These are phyloP conservation scores for Leptothorax acervorum DNA, from an alignment of 2,888 invertebrate species.

Conservation along the genomic window DNA sequence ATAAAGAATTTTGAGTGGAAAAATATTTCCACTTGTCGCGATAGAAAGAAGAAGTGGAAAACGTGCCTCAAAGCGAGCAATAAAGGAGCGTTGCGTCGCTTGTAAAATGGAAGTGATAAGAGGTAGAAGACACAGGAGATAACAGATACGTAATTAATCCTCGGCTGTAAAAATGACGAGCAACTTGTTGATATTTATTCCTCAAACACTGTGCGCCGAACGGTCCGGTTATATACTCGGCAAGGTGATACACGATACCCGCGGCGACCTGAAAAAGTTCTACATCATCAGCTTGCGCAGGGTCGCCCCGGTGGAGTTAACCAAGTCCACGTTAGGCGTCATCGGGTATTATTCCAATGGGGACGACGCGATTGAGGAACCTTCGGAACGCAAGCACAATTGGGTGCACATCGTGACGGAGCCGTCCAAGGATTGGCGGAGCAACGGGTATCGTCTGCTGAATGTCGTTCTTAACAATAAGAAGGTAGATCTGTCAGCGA, in stretches of 20 bases:
- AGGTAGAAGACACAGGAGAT: neutral
- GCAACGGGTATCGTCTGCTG: constrained; percentile 75
- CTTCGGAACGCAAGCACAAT: constrained; percentile 72
- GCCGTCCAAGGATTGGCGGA: constrained; percentile 7
- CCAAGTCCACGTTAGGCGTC: constrained; percentile 65
- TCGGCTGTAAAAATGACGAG: constrained; percentile 68
- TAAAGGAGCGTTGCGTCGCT: no score
- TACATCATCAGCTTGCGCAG: constrained; percentile 76
- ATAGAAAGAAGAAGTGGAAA: neutral
- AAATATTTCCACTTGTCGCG: neutral
- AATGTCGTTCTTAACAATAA: constrained; percentile 75
- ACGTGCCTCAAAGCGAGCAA: no score
- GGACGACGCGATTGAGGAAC: constrained; percentile 56
- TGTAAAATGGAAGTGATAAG: neutral
- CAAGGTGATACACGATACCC: constrained; percentile 73
- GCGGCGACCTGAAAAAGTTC: constrained; percentile 77
- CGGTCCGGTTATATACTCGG: constrained; percentile 80
- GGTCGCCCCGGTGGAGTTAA: constrained; percentile 32
- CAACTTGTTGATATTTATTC: constrained; percentile 80
- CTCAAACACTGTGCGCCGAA: constrained; percentile 73
- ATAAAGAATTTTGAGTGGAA: neutral
- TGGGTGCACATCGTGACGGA: constrained; percentile 79
- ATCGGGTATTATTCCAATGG: constrained; percentile 79
- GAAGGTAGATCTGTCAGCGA: constrained; percentile 59
- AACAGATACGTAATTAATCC: neutral